Conservation (phyloP, 2,113 vertebrate species). For the Sapayoa aenigma region DNA sequence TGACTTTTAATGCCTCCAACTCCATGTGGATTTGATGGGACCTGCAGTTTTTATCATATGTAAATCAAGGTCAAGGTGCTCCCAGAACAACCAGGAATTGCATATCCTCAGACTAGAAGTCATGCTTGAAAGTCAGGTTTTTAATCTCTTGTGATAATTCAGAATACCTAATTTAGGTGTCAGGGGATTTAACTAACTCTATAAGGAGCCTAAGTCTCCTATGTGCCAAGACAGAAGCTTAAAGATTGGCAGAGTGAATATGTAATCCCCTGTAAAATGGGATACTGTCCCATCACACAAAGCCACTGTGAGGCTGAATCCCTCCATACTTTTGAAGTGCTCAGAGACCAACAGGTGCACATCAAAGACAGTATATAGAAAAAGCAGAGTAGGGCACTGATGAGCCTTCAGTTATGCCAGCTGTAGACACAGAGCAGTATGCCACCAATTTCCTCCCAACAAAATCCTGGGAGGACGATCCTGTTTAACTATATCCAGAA, state of each 20-base stretch:
- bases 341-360: not conserved
- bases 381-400: not conserved
- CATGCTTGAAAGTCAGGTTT: not conserved
- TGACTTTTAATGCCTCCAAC: not conserved
- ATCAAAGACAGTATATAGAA: not conserved
- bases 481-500: not conserved
- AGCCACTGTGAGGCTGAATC: not conserved
- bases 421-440: not conserved
- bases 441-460: not conserved
- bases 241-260: not conserved
- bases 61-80: not conserved
- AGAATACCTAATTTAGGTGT: not conserved
- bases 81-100: not conserved
- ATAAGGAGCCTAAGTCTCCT: not conserved
- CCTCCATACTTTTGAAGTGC: not conserved
- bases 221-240: not conserved
- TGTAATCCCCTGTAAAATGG: not conserved
- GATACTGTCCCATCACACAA: not conserved
- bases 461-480: not conserved
- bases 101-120: not conserved
- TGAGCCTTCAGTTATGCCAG: not conserved
- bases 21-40: not conserved
- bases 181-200: not conserved
- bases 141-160: not conserved
- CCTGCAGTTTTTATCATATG: not conserved